Evolutionary conservation across 2,797 vertebrate species (phyloP).

Genomic region (Neosilurus hyrtlii): DNA sequence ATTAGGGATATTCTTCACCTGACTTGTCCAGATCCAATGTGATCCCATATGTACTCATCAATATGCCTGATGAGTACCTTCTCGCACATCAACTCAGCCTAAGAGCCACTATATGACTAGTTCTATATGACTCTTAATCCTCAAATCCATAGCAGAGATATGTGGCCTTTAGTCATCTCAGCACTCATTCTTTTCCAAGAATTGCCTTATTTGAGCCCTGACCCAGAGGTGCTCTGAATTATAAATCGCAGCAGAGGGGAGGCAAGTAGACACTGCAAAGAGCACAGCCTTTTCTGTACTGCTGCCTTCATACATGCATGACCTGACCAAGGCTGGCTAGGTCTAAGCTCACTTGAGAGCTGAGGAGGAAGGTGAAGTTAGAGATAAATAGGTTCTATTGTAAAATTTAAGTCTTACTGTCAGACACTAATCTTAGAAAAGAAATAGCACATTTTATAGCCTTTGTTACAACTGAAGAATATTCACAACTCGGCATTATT

Average conservation of each 20-base stretch:
- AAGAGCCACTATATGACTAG: conserved; percentile 1
- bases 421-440: conserved; percentile 3
- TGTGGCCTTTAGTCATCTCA: conserved; percentile 43
- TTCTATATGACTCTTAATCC: conserved; percentile 28
- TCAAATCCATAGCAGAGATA: conserved; percentile 37
- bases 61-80: conserved; percentile 20
- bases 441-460: neutral
- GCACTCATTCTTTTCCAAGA: conserved; percentile 43
- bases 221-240: conserved; percentile 48
- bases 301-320: neutral
- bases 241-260: conserved; percentile 36
- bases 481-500: no score
- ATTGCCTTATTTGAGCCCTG: conserved; percentile 51
- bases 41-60: conserved; percentile 44
- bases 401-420: conserved; percentile 19
- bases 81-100: conserved; percentile 32
- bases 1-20: conserved; percentile 32
- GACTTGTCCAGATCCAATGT: conserved; percentile 13
- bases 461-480: neutral
- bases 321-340: neutral
- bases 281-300: conserved; percentile 21
- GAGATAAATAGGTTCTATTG: conserved; percentile 9
- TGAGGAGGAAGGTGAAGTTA: neutral
- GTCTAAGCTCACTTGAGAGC: neutral
- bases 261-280: conserved; percentile 16